Evolutionary conservation across 2,888 invertebrate genomes (phyloP).

Genomic region (Tipula vernalis): DNA sequence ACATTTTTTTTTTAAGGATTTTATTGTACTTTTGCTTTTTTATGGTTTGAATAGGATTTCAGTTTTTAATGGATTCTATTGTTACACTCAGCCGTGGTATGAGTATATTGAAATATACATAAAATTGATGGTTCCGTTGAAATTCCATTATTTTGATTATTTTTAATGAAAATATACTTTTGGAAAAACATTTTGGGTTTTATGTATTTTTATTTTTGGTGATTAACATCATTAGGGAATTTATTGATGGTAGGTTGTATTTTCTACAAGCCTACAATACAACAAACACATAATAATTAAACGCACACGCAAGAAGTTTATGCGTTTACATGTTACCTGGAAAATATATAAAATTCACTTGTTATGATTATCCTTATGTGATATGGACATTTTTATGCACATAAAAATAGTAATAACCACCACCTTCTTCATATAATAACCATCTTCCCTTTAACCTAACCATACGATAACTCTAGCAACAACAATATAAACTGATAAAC

Average conservation of each 20-base stretch:
- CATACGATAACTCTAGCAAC: neutral
- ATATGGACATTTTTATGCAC: neutral
- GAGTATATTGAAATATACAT: neutral
- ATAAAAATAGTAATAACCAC: neutral
- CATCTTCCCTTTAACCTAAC: neutral
- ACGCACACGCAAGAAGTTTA: neutral
- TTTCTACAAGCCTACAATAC: neutral
- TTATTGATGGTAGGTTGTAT: neutral
- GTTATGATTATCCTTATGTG: neutral
- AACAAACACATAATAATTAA: neutral
- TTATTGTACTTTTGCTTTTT: neutral
- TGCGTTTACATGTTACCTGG: neutral
- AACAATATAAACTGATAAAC: neutral
- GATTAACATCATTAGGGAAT: neutral
- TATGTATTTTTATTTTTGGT: neutral
- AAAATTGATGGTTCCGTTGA: neutral
- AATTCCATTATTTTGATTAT: neutral
- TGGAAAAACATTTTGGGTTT: neutral
- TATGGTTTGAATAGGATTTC: neutral
- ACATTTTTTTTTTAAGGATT: neutral
- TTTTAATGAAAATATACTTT: neutral
- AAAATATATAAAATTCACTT: neutral
- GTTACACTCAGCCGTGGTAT: neutral
- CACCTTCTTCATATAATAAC: neutral
- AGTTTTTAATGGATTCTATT: constrained; percentile 4